Base-by-base conservation (phyloP, 2,113 vertebrate genomes). In the Gallinago jamesoni region DNA sequence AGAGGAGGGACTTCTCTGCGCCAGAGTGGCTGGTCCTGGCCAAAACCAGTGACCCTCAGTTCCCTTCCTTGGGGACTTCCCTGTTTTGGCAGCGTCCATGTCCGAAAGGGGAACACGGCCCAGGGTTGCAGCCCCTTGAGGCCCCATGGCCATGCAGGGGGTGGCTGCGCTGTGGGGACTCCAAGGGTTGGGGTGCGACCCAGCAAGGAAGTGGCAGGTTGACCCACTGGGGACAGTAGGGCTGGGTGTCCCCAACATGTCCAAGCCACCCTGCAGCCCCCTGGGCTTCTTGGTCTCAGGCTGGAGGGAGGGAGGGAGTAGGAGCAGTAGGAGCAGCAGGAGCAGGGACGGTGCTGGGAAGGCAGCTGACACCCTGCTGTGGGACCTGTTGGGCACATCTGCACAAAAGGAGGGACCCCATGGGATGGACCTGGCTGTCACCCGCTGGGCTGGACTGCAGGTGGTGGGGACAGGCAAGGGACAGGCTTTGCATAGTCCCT, bases 161-260 rank as follows among this genome's bases (percentile, higher is more conserved):
- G 14, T 7, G 9, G 48, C 47, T 21, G 45, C 53, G 50, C 31
- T 80, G 25, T 8, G 3, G 45, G 31, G 8, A 25, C 63, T 55
- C n/a, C 2, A 2, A 56, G 52, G 39, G 21, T 0, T 1, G 5
- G 28, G 24, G 8, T 13, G 47, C 2, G 3, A 75, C 35, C 28
- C 0, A 0, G 39, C 18, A 6, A 6, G 39, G 43, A 48, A 19
- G 67, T 52, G 77, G 24, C 72, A 80, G 35, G 24, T 45, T 35
- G 45, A 12, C 21, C n/a, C 9, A 3, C 56, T 2, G 22, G 20
- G 52, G 30, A 31, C 67, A 47, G 62, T 0, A 7, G 33, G 17
- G 63, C 57, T 63, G 53, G 30, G 78, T 90, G 68, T 48, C 19
- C 6, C 14, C 48, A 25, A 28, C 2, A 2, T 31, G 73, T 35